Conservation (phyloP, 2,888 invertebrate genomes). For the Acleris cristana region DNA sequence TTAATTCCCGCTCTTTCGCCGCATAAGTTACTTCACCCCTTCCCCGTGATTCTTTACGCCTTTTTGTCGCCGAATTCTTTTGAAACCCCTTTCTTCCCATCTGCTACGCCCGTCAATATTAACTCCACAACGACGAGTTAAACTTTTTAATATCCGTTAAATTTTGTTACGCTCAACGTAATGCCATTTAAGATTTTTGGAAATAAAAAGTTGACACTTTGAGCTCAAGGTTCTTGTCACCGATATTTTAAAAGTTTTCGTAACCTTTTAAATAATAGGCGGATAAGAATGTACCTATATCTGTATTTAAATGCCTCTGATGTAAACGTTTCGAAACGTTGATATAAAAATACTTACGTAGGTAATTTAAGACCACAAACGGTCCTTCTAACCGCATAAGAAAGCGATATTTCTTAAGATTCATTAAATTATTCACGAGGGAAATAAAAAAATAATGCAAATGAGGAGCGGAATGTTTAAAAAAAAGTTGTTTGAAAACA, state of each 20-base stretch:
- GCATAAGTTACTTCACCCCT: conserved; percentile 82
- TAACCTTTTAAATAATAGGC: not conserved
- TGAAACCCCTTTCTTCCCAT: conserved; percentile 80
- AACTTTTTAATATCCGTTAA: conserved; percentile 85
- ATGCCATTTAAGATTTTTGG: conserved; percentile 67
- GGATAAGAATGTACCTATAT: too few relatives aligned
- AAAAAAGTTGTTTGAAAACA: conserved; percentile 80
- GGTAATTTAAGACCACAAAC: conserved; percentile 32
- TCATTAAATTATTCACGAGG: conserved; percentile 82
- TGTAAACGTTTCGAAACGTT: too few relatives aligned
- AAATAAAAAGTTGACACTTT: conserved; percentile 46
- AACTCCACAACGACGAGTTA: conserved; percentile 77
- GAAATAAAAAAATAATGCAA: conserved; percentile 78
- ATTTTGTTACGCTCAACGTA: conserved; percentile 77
- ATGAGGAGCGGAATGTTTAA: conserved; percentile 74
- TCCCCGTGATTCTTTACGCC: conserved; percentile 81
- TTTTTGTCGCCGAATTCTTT: conserved; percentile 84
- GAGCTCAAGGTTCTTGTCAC: conserved; percentile 26
- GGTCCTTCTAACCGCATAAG: conserved; percentile 48
- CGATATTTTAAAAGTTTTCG: not conserved
- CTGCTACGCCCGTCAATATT: conserved; percentile 84
- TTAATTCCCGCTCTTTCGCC: conserved; percentile 82
- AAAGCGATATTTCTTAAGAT: conserved; percentile 73
- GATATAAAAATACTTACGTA: not conserved
- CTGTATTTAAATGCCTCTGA: too few relatives aligned